phyloP scores from a whole-genome alignment of 2,888 invertebrate species.

The Tupiocoris notatus region DNA sequence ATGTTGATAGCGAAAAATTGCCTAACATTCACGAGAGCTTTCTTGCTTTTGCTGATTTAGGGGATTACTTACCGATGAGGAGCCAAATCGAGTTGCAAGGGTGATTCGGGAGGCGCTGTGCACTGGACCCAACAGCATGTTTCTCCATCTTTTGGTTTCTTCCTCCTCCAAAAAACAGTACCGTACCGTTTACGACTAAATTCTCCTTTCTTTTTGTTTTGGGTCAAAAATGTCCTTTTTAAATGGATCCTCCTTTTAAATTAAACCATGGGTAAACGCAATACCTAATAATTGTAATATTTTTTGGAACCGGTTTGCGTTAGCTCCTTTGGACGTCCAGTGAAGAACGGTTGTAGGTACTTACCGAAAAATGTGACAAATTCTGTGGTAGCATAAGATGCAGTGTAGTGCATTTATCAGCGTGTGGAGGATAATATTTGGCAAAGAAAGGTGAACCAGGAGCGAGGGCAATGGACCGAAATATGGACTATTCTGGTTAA shows the following conservation, averaged over 20 bases:
- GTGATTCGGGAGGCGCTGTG: conserved; percentile 39
- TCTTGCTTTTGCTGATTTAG: background rate
- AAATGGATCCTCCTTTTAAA: no score
- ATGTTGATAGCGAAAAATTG: background rate
- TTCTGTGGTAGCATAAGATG: background rate
- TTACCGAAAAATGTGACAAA: background rate
- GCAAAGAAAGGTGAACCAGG: no score
- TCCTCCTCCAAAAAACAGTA: conserved; percentile 44
- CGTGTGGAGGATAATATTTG: background rate
- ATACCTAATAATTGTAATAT: no score
- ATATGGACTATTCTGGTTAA: no score
- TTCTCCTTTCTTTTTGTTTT: no score
- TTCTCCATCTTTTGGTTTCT: conserved; percentile 40
- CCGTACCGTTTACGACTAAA: background rate
- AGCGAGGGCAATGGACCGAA: no score
- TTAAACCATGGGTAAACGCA: no score
- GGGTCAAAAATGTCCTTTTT: no score
- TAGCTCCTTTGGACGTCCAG: no score
- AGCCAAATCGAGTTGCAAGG: conserved; percentile 37
- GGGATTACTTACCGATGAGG: conserved; percentile 37
- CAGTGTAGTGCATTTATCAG: background rate
- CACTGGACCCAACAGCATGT: conserved; percentile 47
- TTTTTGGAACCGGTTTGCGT: no score
- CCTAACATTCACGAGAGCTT: conserved; percentile 20
- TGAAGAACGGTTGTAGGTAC: background rate